These are phyloP conservation scores for Enteromius argenteus DNA, from an alignment of 2,797 vertebrate species.

Conservation along the genomic window DNA sequence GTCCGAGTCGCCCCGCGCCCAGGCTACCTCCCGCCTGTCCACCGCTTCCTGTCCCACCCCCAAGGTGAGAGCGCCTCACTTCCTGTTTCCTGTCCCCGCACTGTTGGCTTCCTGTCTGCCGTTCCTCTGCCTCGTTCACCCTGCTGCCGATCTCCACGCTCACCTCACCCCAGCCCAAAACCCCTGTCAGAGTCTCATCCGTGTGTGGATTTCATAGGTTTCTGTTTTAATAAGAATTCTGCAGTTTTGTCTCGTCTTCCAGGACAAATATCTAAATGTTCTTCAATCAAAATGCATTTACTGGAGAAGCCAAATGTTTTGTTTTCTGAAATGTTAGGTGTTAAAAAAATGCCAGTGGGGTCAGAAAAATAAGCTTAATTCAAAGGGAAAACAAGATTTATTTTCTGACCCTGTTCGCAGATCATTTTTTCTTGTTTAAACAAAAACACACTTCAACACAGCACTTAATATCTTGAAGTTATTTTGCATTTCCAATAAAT, in stretches of 20 bases:
- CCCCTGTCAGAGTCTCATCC: slow-evolving; percentile 19
- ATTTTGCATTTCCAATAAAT: neutral
- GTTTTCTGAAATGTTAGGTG: neutral
- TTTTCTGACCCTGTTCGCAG: neutral
- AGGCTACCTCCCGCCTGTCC: slow-evolving; percentile 98
- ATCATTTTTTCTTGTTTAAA: neutral
- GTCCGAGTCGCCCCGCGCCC: slow-evolving; percentile 97
- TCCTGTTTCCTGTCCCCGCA: slow-evolving; percentile 29
- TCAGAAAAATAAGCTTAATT: neutral
- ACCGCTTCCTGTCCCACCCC: slow-evolving; percentile 99
- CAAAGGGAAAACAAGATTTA: neutral
- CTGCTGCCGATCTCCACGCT: slow-evolving; percentile 29
- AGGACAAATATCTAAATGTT: neutral
- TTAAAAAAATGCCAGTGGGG: neutral
- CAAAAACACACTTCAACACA: neutral
- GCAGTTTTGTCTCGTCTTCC: neutral
- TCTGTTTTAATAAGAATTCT: neutral
- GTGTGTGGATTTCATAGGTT: slow-evolving; percentile 22
- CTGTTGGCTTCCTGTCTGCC: slow-evolving; percentile 42
- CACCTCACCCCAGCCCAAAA: slow-evolving; percentile 7
- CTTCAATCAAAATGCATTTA: neutral
- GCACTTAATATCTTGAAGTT: too few species aligned
- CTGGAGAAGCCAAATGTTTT: neutral
- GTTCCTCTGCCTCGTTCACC: slow-evolving; percentile 19
- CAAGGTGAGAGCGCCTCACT: slow-evolving; percentile 86